phyloP scores from a whole-genome alignment of 53 echinoderm and acorn worm species.

The Stichopus horrens region DNA sequence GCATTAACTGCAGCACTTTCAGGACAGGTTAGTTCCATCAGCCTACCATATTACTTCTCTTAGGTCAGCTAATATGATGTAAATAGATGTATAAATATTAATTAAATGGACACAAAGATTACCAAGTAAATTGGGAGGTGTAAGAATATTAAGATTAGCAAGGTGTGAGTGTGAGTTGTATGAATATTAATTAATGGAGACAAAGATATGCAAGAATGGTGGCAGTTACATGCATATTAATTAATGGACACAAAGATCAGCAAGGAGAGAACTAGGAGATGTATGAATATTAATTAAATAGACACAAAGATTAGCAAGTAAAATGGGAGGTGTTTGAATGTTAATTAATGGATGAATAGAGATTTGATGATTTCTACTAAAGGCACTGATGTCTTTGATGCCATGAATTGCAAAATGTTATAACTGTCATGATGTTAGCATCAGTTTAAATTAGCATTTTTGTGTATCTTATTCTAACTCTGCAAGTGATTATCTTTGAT shows the following conservation, averaged over 20 bases:
- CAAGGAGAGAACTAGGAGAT: neutral
- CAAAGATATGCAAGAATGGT: no score
- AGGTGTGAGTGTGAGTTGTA: neutral
- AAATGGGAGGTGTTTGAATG: neutral
- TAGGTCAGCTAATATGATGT: neutral
- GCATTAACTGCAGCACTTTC: constrained; percentile 91
- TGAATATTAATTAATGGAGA: neutral
- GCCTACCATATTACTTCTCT: neutral
- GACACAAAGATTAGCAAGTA: neutral
- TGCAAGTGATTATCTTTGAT: neutral
- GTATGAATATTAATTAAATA: neutral
- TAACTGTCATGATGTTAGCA: no score
- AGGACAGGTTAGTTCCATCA: constrained; percentile 68
- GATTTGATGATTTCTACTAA: no score
- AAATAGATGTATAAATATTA: neutral
- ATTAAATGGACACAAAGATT: neutral
- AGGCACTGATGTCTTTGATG: no score
- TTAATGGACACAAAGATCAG: neutral
- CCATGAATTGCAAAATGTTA: no score
- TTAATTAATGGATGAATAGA: neutral
- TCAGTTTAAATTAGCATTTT: no score
- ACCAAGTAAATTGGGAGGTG: neutral
- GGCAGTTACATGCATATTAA: no score
- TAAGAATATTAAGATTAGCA: neutral
- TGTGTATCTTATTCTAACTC: no score